A percentile compares a stretch with the other conserved stretches of the same genome.
Evolutionary conservation across 2,113 vertebrate genomes (phyloP).

Genomic region (Pyrgilauda ruficollis): DNA sequence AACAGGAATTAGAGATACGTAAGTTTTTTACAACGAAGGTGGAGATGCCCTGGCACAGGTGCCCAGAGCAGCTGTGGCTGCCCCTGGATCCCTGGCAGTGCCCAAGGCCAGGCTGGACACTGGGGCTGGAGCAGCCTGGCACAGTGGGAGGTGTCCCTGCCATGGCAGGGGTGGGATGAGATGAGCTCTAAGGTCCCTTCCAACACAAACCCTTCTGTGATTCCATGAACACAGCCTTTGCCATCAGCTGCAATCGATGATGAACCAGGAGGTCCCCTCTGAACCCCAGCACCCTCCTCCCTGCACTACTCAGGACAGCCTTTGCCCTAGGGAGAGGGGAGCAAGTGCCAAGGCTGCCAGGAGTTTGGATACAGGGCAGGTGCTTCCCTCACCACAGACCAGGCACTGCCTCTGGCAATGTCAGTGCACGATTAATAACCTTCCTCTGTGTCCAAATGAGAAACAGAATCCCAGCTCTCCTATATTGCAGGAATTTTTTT

Average conservation of each 20-base stretch:
- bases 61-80: background rate
- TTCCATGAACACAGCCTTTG: background rate
- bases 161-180: background rate
- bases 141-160: too few relatives aligned
- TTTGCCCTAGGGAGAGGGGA: background rate
- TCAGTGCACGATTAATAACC: rapidly evolving
- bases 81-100: background rate
- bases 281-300: background rate
- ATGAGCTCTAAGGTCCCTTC: background rate
- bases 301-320: background rate
- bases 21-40: background rate
- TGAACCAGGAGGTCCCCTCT: background rate
- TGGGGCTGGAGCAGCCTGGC: background rate
- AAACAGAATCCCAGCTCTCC: background rate
- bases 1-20: background rate
- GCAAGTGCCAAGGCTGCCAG: rapidly evolving
- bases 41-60: background rate
- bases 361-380: background rate
- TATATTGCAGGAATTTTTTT: background rate
- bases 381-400: rapidly evolving
- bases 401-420: background rate
- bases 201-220: background rate
- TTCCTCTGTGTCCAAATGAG: background rate
- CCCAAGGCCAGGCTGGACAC: background rate
- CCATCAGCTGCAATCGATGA: rapidly evolving